phyloP scores from a whole-genome alignment of 2,113 vertebrate species.

The Marcusenius ussheri region DNA sequence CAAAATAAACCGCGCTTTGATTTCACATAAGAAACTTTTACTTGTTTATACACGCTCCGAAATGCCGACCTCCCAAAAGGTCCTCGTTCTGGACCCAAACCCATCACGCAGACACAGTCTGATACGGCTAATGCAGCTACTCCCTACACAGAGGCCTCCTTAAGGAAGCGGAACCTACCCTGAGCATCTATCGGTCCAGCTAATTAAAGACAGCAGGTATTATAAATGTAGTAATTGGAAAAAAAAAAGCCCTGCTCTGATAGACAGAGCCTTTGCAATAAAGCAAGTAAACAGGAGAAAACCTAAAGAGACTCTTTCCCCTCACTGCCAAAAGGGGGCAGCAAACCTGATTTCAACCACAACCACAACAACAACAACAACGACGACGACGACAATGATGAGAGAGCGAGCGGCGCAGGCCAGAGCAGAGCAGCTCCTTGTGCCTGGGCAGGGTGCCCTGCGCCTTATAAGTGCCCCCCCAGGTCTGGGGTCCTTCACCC shows the following conservation, averaged over 20 bases:
- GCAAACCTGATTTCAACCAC: slow-evolving; percentile 6
- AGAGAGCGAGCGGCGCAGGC: background rate
- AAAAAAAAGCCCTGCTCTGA: background rate
- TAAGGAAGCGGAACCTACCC: background rate
- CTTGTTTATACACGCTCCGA: background rate
- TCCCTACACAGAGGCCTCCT: background rate
- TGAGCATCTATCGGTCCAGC: background rate
- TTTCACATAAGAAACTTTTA: background rate
- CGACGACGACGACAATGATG: background rate
- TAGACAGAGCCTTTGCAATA: background rate
- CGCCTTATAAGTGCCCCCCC: background rate
- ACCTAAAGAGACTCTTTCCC: background rate
- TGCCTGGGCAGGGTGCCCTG: background rate
- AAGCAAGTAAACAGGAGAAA: slow-evolving; percentile 8
- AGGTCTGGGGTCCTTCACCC: background rate
- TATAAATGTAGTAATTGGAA: background rate
- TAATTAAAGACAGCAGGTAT: background rate
- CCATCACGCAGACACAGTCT: background rate
- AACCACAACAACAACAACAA: background rate
- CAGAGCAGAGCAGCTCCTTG: background rate
- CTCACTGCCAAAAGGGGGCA: slow-evolving; percentile 27
- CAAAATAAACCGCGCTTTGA: background rate
- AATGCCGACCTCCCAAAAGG: background rate
- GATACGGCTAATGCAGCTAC: background rate
- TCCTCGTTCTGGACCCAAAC: background rate